Conservation (phyloP, 2,888 invertebrate species). For the Aromia moschata region DNA sequence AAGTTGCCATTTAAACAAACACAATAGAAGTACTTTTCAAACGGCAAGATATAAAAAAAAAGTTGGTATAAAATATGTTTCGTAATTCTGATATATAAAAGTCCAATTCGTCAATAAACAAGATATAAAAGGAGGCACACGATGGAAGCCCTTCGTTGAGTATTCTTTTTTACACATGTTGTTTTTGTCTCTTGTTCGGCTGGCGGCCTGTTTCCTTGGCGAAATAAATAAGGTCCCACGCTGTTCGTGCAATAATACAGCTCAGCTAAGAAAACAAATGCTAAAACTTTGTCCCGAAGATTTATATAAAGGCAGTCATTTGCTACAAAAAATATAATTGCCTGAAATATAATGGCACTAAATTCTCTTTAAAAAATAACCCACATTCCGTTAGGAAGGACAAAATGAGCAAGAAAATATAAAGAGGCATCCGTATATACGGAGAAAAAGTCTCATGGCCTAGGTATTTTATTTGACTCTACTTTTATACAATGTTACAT, state of each 20-base stretch:
- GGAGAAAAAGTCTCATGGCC: too few relatives aligned
- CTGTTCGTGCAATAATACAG: slow-evolving; percentile 36
- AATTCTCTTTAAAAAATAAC: slow-evolving; percentile 11
- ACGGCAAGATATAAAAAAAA: slow-evolving; percentile 10
- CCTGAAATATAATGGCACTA: slow-evolving; percentile 7
- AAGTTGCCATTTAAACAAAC: too few relatives aligned
- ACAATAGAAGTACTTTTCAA: background rate
- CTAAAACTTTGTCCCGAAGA: slow-evolving; percentile 22
- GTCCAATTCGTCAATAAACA: slow-evolving; percentile 33
- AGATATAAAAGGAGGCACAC: slow-evolving; percentile 27
- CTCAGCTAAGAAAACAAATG: slow-evolving; percentile 38
- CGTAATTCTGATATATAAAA: slow-evolving; percentile 38
- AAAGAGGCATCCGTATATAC: too few relatives aligned
- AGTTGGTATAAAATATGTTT: slow-evolving; percentile 36
- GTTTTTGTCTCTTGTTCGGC: slow-evolving; percentile 33
- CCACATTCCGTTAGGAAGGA: background rate
- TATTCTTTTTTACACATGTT: slow-evolving; percentile 30
- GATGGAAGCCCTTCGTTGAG: slow-evolving; percentile 10
- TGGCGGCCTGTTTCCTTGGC: slow-evolving; percentile 32
- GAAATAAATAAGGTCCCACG: slow-evolving; percentile 37
- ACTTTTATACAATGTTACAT: too few relatives aligned
- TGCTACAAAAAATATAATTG: slow-evolving; percentile 26
- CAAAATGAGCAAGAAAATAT: slow-evolving; percentile 1
- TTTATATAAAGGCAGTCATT: slow-evolving; percentile 19
- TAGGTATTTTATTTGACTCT: too few relatives aligned